Base-by-base conservation (phyloP, 2,888 invertebrate genomes). In the Pegoplata infirma region DNA sequence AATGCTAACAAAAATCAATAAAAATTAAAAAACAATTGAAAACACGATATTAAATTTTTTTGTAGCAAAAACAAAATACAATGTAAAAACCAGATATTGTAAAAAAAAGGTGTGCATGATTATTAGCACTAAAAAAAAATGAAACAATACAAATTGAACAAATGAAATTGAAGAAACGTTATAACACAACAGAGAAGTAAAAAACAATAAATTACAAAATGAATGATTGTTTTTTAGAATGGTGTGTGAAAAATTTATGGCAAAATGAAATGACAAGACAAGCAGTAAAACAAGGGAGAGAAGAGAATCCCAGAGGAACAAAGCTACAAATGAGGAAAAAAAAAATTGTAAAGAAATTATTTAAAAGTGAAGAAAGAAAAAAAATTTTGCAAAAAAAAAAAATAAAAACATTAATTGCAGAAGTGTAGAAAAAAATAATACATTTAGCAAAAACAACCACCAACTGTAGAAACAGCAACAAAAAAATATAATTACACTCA, bases 181-280 rank as follows among this genome's bases (percentile, higher is more conserved):
- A n/a, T n/a, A n/a, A n/a, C n/a, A 40, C 36, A 40, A 40, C 12
- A 53, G 49, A 58, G 49, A 53, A 69, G 64, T 66, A 21, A 58
- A 73, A 56, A 74, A 61, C 71, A 71, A 75, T 75, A 79, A 79
- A 75, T 75, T 72, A 79, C 46, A 72, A 63, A 75, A 75, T 79
- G 75, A 79, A 79, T 75, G 79, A 79, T 79, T 75, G 71, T 72
- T 75, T 79, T 44, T 32, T 49, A 36, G n/a, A 25, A 51, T 79
- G 58, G 46, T 59, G 58, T 73, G 58, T 47, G 64, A 66, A 69
- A 40, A 78, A 74, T 78, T 64, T 69, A 74, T 74, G 53, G 73
- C 40, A 53, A 73, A 72, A 63, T 16, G 49, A 25, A 49, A 67
- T 6, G 61, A 56, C 64, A 19, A n/a, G 55, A 36, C 21, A 7